phyloP scores from a whole-genome alignment of 1,140 invertebrate species.

The Sycobia sp. region DNA sequence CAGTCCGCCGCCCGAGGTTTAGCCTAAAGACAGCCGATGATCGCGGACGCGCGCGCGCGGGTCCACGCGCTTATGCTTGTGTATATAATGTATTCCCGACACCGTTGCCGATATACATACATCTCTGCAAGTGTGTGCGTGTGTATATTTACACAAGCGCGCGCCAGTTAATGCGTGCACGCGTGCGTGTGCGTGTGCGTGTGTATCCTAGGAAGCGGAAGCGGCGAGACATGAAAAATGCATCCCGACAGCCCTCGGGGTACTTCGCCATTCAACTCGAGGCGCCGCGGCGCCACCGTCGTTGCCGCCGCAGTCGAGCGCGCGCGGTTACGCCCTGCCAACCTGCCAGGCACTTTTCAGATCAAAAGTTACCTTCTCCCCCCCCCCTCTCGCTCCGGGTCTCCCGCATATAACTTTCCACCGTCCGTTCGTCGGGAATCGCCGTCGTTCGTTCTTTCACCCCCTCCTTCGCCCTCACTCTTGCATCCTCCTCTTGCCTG shows the following conservation, averaged over 20 bases:
- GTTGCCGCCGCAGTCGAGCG: too few species aligned
- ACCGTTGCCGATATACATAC: constrained; percentile 25
- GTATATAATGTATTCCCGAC: too few species aligned
- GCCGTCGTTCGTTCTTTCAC: background rate
- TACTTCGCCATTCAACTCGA: constrained; percentile 53
- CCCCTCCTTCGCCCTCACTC: background rate
- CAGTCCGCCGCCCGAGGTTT: too few species aligned
- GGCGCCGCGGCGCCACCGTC: constrained; percentile 20
- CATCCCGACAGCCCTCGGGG: constrained; percentile 51
- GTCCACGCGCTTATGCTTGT: too few species aligned
- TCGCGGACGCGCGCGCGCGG: too few species aligned
- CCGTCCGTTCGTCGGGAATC: constrained; percentile 13
- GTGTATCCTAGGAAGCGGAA: too few species aligned
- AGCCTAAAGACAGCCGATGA: too few species aligned
- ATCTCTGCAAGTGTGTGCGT: background rate
- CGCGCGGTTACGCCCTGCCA: constrained; percentile 47
- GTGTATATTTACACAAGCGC: constrained; percentile 26
- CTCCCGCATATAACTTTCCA: constrained; percentile 47
- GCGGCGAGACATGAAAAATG: constrained; percentile 63
- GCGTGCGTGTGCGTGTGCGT: too few species aligned
- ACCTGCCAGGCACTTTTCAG: constrained; percentile 56
- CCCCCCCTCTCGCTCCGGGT: too few species aligned
- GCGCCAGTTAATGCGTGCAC: too few species aligned
- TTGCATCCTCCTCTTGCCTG: background rate
- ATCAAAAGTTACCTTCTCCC: constrained; percentile 56